Percentiles rank a stretch among this genome's conserved stretches.
These are phyloP conservation scores for Ectobius pallidus DNA, from an alignment of 2,888 invertebrate genomes.

Conservation along the genomic window DNA sequence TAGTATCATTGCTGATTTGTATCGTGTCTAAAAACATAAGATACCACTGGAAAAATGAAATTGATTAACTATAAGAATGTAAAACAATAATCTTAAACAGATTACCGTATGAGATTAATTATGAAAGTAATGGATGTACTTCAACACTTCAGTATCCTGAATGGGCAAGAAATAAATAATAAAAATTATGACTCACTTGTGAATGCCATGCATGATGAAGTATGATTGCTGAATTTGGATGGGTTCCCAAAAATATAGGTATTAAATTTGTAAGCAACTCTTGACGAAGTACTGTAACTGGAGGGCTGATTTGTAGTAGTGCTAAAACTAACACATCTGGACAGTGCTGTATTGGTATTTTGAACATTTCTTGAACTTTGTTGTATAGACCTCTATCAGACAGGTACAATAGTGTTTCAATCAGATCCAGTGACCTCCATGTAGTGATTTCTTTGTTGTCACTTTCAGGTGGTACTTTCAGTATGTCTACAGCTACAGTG, in stretches of 20 bases:
- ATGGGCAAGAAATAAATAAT: too few relatives aligned
- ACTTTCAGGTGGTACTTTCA: conserved; percentile 94
- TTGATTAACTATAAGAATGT: too few relatives aligned
- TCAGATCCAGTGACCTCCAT: conserved; percentile 92
- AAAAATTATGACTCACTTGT: conserved; percentile 57
- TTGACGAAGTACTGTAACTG: conserved; percentile 77
- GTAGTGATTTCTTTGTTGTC: conserved; percentile 92
- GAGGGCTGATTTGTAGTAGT: conserved; percentile 84
- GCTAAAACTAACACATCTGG: conserved; percentile 93
- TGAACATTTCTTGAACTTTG: conserved; percentile 86
- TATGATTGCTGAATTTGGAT: conserved; percentile 96
- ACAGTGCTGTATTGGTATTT: conserved; percentile 89
- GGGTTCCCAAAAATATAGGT: conserved; percentile 92
- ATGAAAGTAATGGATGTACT: too few relatives aligned
- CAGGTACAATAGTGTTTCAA: conserved; percentile 85
- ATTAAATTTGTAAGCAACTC: conserved; percentile 87
- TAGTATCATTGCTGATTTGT: too few relatives aligned
- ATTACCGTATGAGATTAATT: too few relatives aligned
- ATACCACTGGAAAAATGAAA: too few relatives aligned
- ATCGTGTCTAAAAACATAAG: too few relatives aligned
- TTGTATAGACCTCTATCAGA: conserved; percentile 86
- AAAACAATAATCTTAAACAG: too few relatives aligned
- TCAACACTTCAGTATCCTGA: too few relatives aligned
- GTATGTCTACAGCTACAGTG: conserved; percentile 82
- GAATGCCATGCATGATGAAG: conserved; percentile 96